Evolutionary conservation across 2,888 invertebrate genomes (phyloP), one percentile per base, ranked within the genome.

Genomic region (Clusia tigrina): DNA sequence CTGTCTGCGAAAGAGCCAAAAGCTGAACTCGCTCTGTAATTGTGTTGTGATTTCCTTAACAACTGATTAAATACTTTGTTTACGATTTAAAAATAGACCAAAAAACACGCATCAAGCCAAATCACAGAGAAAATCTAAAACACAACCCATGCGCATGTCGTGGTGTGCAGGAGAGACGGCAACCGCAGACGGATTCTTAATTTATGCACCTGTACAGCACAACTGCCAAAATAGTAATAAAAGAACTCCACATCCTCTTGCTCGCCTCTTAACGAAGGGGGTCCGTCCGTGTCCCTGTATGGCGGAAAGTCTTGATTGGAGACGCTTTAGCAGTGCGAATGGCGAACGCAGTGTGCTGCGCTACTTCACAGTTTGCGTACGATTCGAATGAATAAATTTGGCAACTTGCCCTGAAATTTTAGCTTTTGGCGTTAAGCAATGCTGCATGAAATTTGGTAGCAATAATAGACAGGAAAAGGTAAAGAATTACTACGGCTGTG

Each of bases 401-500:
- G 57, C 57, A 57, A 12, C 24, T 10, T 23, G 52, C 52, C 23
- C 23, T 23, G 9, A 54, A 42, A 48, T 20, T 26, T 58, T 48
- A 26, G 46, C 37, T 66, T 66, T 66, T 67, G 69, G 68, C 67
- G 67, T 63, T 67, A 64, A 69, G 69, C 37, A 65, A 68, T 67
- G 67, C 62, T 61, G 67, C 69, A 68, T 69, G 46, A 66, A 68
- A 70, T 70, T 68, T 57, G 48, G 46, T 17, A 22, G 37, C 46
- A 58, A 15, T n/a, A 42, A 54, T 42, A 62, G 59, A 62, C 46
- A 66, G 57, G 59, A 63, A 54, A 48, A 57, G 26, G 17, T 15
- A 12, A 32, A 32, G 32, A 42, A 42, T 42, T n/a, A 42, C n/a
- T 42, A 42, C 42, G 42, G 42, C 42, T 52, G 20, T n/a, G n/a